Evolutionary conservation across 2,888 invertebrate genomes (phyloP).

Genomic region (Pollenia angustigena): DNA sequence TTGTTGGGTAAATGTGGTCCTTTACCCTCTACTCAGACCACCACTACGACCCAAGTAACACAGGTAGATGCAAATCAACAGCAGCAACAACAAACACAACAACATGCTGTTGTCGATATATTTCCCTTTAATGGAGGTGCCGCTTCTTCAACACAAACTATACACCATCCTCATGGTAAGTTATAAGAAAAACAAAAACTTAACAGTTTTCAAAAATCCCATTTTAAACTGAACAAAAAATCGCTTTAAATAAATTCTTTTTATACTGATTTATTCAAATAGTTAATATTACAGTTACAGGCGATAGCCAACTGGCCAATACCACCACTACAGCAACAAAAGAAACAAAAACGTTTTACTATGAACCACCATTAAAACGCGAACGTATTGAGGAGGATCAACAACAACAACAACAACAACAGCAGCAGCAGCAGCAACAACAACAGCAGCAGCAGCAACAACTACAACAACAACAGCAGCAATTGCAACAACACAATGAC

Average conservation of each 20-base stretch:
- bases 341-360: slow-evolving; percentile 81
- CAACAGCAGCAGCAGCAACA: slow-evolving; percentile 73
- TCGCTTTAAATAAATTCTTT: neutral
- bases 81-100: slow-evolving; percentile 78
- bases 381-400: slow-evolving; percentile 80
- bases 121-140: slow-evolving; percentile 81
- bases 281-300: slow-evolving; percentile 81
- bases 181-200: slow-evolving; percentile 10
- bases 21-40: slow-evolving; percentile 74
- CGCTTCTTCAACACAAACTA: slow-evolving; percentile 80
- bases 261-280: slow-evolving; percentile 45
- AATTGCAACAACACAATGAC: slow-evolving; percentile 77
- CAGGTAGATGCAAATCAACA: slow-evolving; percentile 78
- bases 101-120: slow-evolving; percentile 81
- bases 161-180: slow-evolving; percentile 82
- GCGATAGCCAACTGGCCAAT: slow-evolving; percentile 79
- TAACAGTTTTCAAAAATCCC: neutral
- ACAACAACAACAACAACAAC: slow-evolving; percentile 71
- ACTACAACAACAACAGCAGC: slow-evolving; percentile 58
- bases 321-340: slow-evolving; percentile 78
- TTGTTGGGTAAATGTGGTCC: slow-evolving; percentile 80
- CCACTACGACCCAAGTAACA: slow-evolving; percentile 79
- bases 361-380: slow-evolving; percentile 81
- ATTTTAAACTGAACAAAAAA: neutral
- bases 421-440: slow-evolving; percentile 58